These are phyloP conservation scores for Agelastica alni DNA, from an alignment of 2,888 invertebrate genomes.

Conservation along the genomic window DNA sequence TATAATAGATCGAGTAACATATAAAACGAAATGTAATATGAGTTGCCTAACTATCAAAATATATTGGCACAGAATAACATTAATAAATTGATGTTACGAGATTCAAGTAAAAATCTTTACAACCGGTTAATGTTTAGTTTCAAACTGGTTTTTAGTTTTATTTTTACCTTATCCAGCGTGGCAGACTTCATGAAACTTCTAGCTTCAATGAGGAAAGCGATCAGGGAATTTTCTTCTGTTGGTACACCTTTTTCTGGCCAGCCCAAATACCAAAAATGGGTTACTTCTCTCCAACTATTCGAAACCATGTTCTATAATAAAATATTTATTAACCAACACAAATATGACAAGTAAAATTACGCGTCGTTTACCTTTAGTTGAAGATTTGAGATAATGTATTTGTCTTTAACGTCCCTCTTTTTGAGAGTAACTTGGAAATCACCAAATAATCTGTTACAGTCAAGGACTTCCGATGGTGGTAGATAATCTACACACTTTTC, in stretches of 20 bases:
- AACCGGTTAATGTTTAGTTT: no score
- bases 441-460: slow-evolving; percentile 84
- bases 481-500: slow-evolving; percentile 91
- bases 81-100: no score
- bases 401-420: slow-evolving; percentile 86
- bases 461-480: slow-evolving; percentile 88
- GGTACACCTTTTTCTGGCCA: slow-evolving; percentile 93
- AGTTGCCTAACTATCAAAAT: no score
- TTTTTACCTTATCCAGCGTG: slow-evolving; percentile 46
- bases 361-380: slow-evolving; percentile 71
- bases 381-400: slow-evolving; percentile 85
- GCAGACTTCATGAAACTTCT: slow-evolving; percentile 61
- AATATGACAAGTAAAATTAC: no score
- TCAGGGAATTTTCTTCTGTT: slow-evolving; percentile 78
- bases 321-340: not conserved
- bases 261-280: slow-evolving; percentile 88
- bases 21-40: no score
- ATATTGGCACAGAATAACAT: no score
- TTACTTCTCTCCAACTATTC: slow-evolving; percentile 84
- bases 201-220: slow-evolving; percentile 86
- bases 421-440: slow-evolving; percentile 87
- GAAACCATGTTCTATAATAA: slow-evolving; percentile 69
- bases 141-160: no score
- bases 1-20: no score
- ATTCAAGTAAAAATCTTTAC: no score